Conservation (phyloP, 2,113 vertebrate species). For the Leucopsar rothschildi region DNA sequence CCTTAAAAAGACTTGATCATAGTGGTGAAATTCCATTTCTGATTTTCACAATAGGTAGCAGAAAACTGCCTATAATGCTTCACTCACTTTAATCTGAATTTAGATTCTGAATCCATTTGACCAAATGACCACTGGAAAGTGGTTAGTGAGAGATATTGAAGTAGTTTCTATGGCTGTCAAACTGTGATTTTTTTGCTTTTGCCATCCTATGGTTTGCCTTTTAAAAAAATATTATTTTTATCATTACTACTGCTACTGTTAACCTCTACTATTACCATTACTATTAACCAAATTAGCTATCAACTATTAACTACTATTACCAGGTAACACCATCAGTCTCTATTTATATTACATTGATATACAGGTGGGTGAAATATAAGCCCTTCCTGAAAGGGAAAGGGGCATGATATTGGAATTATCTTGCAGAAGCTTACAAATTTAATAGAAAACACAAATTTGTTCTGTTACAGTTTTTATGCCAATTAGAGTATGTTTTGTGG, state of each 20-base stretch:
- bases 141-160: background rate
- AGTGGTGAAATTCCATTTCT: background rate
- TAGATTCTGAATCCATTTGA: background rate
- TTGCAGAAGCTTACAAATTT: background rate
- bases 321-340: background rate
- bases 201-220: background rate
- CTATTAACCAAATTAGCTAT: background rate
- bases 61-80: background rate
- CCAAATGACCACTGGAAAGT: background rate
- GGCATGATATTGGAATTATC: background rate
- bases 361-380: background rate
- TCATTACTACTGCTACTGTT: background rate
- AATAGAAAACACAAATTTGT: background rate
- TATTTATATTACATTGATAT: background rate
- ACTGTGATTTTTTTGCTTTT: background rate
- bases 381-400: background rate
- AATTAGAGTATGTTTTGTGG: background rate
- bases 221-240: background rate
- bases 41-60: background rate
- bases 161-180: background rate
- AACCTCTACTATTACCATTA: background rate
- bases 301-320: background rate
- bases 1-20: background rate
- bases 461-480: background rate
- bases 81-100: background rate